Evolutionary conservation across 2,113 vertebrate species (phyloP).

Genomic region (Macrotus californicus): DNA sequence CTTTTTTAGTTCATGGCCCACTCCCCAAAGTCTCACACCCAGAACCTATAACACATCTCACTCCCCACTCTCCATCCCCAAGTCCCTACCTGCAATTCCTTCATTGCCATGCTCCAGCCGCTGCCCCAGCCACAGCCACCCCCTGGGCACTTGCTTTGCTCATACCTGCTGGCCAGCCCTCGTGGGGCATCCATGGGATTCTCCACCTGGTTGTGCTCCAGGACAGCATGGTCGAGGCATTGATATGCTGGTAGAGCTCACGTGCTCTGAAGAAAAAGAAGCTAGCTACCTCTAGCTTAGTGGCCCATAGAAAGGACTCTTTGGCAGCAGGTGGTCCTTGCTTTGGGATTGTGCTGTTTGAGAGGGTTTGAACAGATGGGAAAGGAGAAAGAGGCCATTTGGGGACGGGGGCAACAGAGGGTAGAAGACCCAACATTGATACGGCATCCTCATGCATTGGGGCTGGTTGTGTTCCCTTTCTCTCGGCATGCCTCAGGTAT

Average conservation of each 20-base stretch:
- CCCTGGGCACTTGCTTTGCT: neutral
- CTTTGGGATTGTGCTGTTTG: neutral
- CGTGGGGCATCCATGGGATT: rapidly evolving
- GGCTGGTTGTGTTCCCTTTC: neutral
- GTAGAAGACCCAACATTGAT: neutral
- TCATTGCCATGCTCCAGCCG: neutral
- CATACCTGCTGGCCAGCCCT: neutral
- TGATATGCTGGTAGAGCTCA: rapidly evolving
- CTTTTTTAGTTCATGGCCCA: neutral
- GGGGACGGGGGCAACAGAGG: neutral
- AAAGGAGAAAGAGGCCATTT: neutral
- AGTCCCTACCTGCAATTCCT: neutral
- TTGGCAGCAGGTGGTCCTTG: neutral
- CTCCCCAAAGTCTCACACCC: neutral
- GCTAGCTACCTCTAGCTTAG: neutral
- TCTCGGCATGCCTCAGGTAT: neutral
- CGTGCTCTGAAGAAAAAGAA: neutral
- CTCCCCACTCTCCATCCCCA: neutral
- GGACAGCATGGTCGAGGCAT: neutral
- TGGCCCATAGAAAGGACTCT: neutral
- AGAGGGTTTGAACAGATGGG: neutral
- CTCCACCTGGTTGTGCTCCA: neutral
- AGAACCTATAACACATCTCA: neutral
- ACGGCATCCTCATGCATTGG: rapidly evolving
- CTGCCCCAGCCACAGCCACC: rapidly evolving